Evolutionary conservation across 2,888 invertebrate species (phyloP).

Genomic region (Scaptomyza cyrtandrae): DNA sequence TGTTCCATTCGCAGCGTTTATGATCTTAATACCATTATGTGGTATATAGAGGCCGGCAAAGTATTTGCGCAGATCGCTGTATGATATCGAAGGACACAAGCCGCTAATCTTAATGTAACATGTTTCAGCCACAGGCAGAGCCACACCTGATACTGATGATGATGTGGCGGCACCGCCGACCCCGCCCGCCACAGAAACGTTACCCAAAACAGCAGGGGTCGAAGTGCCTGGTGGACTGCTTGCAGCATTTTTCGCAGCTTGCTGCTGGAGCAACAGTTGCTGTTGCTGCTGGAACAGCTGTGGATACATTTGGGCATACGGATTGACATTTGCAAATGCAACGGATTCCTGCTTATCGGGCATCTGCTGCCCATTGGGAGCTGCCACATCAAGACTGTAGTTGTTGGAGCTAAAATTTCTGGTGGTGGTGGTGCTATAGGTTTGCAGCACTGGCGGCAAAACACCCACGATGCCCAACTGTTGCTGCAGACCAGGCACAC

Average conservation of each 20-base stretch:
- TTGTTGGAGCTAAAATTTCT: slow-evolving; percentile 59
- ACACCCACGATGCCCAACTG: slow-evolving; percentile 29
- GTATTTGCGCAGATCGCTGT: slow-evolving; percentile 92
- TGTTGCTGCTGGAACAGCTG: slow-evolving; percentile 77
- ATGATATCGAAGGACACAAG: slow-evolving; percentile 90
- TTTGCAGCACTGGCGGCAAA: slow-evolving; percentile 62
- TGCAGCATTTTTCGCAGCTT: slow-evolving; percentile 43
- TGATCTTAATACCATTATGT: slow-evolving; percentile 93
- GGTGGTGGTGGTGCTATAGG: slow-evolving; percentile 53
- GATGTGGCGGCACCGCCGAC: not conserved
- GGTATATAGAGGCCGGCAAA: slow-evolving; percentile 91
- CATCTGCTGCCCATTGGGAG: slow-evolving; percentile 14
- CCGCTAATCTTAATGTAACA: slow-evolving; percentile 90
- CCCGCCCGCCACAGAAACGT: not conserved
- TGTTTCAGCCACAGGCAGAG: slow-evolving; percentile 57
- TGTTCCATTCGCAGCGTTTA: slow-evolving; percentile 91
- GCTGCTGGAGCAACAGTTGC: slow-evolving; percentile 49
- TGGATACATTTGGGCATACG: slow-evolving; percentile 82
- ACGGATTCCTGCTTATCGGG: slow-evolving; percentile 64
- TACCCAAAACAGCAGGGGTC: not conserved
- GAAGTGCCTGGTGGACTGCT: slow-evolving; percentile 38
- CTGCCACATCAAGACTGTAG: slow-evolving; percentile 64
- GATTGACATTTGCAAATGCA: slow-evolving; percentile 81
- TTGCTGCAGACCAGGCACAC: slow-evolving; percentile 34
- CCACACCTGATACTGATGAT: not conserved